Conservation (phyloP, 2,797 vertebrate species). For the Pangasius larnaudii region DNA sequence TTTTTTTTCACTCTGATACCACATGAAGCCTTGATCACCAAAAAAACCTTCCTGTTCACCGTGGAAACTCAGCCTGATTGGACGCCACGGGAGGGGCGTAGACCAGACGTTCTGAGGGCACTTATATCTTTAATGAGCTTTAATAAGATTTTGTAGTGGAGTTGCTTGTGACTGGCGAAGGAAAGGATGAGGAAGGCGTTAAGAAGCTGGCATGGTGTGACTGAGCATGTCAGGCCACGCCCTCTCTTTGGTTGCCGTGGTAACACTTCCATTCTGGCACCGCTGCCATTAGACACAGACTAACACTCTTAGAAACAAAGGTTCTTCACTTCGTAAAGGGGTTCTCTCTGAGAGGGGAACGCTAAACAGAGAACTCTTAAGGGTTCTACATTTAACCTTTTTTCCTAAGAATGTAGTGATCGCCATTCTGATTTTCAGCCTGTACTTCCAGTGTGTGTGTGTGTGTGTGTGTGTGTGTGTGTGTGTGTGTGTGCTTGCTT, state of each 20-base stretch:
- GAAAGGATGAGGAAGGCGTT: not conserved
- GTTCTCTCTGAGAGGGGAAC: not conserved
- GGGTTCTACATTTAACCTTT: not conserved
- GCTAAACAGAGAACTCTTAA: not conserved
- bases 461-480: constrained; percentile 58
- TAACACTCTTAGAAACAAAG: not conserved
- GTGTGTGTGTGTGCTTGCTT: constrained; percentile 57
- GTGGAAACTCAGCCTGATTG: constrained; percentile 50
- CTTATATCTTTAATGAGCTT: constrained; percentile 33
- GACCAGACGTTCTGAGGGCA: constrained; percentile 16
- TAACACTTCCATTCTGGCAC: constrained; percentile 46
- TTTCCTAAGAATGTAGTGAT: constrained; percentile 14
- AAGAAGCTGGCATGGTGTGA: not conserved
- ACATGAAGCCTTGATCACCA: constrained; percentile 59
- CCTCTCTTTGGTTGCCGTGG: constrained; percentile 38
- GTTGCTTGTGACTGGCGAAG: not conserved
- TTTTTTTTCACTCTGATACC: constrained; percentile 44
- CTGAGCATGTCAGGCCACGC: constrained; percentile 15
- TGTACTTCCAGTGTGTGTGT: constrained; percentile 62
- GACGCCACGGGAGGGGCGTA: constrained; percentile 26
- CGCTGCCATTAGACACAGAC: constrained; percentile 32
- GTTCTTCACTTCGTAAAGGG: not conserved
- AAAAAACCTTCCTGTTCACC: constrained; percentile 52
- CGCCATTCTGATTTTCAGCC: constrained; percentile 56
- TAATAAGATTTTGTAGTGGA: constrained; percentile 9